phyloP scores from a whole-genome alignment of 2,888 invertebrate species.

The Limnephilus marmoratus region DNA sequence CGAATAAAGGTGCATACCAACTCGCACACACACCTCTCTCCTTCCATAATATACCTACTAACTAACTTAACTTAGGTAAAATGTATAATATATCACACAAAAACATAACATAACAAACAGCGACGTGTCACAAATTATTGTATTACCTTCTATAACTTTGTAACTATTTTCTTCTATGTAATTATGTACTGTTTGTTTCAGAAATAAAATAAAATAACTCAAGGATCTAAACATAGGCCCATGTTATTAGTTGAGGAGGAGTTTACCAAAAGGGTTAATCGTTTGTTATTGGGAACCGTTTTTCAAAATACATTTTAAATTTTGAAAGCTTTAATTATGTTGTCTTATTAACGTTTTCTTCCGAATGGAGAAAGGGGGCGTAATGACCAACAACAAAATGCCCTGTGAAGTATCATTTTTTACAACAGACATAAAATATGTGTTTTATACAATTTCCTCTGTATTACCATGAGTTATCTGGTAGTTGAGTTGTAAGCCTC shows the following conservation, averaged over 20 bases:
- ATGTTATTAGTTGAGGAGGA: background rate
- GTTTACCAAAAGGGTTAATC: background rate
- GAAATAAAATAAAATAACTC: background rate
- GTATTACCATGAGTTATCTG: background rate
- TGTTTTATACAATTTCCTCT: no score
- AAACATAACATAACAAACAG: no score
- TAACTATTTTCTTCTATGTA: no score
- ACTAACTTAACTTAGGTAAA: no score
- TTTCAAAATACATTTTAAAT: background rate
- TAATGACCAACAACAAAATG: background rate
- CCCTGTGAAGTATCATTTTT: background rate
- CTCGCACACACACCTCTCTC: no score
- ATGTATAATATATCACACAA: no score
- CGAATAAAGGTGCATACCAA: no score
- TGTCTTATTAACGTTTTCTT: background rate
- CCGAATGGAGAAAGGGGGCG: background rate
- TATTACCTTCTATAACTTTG: no score
- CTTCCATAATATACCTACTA: no score
- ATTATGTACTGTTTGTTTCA: no score
- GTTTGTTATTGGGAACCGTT: background rate
- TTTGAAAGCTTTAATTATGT: background rate
- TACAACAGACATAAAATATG: background rate
- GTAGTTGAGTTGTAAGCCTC: conserved; percentile 9
- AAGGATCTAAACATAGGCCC: no score
- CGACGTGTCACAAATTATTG: no score